Conservation (phyloP, 2,888 invertebrate genomes). For the Anarsia innoxiella region DNA sequence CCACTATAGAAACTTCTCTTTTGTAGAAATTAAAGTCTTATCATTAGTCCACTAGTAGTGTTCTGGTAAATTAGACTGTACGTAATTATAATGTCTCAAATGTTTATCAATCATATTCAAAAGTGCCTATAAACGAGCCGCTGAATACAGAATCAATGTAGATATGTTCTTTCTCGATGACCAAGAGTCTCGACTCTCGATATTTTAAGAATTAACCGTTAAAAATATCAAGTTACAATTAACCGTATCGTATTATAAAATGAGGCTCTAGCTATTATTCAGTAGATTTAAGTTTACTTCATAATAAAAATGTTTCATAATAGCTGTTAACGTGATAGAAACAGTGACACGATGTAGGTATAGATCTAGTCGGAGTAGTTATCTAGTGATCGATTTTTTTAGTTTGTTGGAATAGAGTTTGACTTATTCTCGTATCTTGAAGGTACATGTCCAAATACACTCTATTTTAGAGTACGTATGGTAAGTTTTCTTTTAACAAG, state of each 20-base stretch:
- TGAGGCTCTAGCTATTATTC: conserved; percentile 18
- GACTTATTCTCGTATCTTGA: neutral
- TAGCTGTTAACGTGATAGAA: conserved; percentile 10
- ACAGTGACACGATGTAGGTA: conserved; percentile 7
- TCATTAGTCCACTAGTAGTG: too few relatives aligned
- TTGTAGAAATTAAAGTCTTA: too few relatives aligned
- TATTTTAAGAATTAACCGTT: conserved; percentile 1
- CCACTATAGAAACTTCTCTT: too few relatives aligned
- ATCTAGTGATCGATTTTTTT: conserved; percentile 8
- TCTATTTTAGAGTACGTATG: too few relatives aligned
- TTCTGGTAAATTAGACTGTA: too few relatives aligned
- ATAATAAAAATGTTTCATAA: conserved; percentile 17
- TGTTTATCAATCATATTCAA: too few relatives aligned
- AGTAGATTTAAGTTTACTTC: conserved; percentile 16
- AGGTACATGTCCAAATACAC: neutral
- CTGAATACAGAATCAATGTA: neutral
- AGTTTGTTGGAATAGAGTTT: neutral
- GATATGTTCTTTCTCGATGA: too few relatives aligned
- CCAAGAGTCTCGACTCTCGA: too few relatives aligned
- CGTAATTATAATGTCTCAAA: too few relatives aligned
- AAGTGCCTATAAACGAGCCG: neutral
- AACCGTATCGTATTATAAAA: conserved; percentile 15
- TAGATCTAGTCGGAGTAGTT: conserved; percentile 14
- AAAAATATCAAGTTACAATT: conserved; percentile 1
- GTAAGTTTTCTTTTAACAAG: too few relatives aligned